phyloP scores from a whole-genome alignment of 2,888 invertebrate genomes.

The Diaprepes abbreviatus region DNA sequence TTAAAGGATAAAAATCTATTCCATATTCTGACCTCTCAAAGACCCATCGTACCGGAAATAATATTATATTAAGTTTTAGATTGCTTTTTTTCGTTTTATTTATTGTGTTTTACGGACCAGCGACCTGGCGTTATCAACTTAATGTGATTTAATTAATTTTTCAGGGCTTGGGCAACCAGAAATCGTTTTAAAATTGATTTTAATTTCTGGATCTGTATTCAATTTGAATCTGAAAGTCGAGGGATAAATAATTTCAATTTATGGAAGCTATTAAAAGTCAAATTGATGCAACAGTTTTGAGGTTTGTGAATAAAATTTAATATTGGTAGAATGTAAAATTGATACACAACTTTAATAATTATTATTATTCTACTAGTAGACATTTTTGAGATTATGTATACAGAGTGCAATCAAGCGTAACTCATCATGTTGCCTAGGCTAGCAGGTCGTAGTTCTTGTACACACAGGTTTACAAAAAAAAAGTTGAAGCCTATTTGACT shows the following conservation, averaged over 20 bases:
- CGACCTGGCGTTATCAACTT: constrained; percentile 33
- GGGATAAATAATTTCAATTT: constrained; percentile 37
- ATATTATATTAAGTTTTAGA: constrained; percentile 46
- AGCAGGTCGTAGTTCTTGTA: too few species aligned
- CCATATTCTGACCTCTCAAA: constrained; percentile 30
- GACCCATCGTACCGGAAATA: constrained; percentile 28
- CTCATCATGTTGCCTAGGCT: too few species aligned
- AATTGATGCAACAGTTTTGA: not conserved
- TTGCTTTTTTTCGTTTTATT: constrained; percentile 40
- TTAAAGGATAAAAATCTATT: constrained; percentile 36
- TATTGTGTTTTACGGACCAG: constrained; percentile 36
- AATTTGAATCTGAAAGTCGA: constrained; percentile 18
- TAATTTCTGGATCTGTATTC: constrained; percentile 35
- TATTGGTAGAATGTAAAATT: too few species aligned
- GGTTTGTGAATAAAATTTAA: too few species aligned
- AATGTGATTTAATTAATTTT: constrained; percentile 38
- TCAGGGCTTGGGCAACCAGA: constrained; percentile 18
- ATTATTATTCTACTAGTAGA: too few species aligned
- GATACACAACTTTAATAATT: too few species aligned
- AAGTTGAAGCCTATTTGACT: too few species aligned
- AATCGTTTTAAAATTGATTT: constrained; percentile 39
- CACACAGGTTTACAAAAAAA: too few species aligned
- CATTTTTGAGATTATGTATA: too few species aligned
- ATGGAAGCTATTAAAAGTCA: not conserved
- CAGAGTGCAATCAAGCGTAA: too few species aligned